Conservation (phyloP, 2,888 invertebrate species). For the Callyntrura sp. region DNA sequence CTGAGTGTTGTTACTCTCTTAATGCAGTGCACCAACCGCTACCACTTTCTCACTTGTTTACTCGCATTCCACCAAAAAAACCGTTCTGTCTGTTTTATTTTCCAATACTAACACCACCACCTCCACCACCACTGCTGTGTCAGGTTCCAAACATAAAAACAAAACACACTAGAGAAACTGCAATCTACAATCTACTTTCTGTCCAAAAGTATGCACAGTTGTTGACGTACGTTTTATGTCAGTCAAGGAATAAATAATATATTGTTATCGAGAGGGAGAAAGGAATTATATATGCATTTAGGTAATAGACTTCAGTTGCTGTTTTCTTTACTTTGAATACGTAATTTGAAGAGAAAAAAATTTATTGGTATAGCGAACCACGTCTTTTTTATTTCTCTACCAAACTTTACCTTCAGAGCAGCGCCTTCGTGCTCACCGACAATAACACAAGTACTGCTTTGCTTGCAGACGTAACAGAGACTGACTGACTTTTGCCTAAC, state of each 20-base stretch:
- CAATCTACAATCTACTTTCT: slow-evolving; percentile 49
- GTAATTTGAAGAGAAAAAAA: not conserved
- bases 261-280: not conserved
- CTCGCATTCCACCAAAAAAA: not conserved
- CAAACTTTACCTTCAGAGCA: not conserved
- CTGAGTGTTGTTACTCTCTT: too few species aligned
- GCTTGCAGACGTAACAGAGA: slow-evolving; percentile 76
- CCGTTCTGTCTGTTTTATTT: too few species aligned
- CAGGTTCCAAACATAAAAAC: not conserved
- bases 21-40: slow-evolving; percentile 1
- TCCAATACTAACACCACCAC: too few species aligned
- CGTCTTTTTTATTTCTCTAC: not conserved
- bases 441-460: slow-evolving; percentile 39
- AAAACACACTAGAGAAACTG: slow-evolving; percentile 31
- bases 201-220: not conserved
- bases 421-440: not conserved
- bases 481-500: slow-evolving; percentile 68
- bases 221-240: not conserved
- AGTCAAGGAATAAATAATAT: not conserved
- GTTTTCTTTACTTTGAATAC: too few species aligned
- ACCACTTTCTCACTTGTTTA: not conserved
- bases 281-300: slow-evolving; percentile 13
- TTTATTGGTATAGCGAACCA: not conserved
- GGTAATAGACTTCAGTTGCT: not conserved
- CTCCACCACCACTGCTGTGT: too few species aligned